Conservation (phyloP, 2,888 invertebrate genomes). For the Cremastobaeus sp. region DNA sequence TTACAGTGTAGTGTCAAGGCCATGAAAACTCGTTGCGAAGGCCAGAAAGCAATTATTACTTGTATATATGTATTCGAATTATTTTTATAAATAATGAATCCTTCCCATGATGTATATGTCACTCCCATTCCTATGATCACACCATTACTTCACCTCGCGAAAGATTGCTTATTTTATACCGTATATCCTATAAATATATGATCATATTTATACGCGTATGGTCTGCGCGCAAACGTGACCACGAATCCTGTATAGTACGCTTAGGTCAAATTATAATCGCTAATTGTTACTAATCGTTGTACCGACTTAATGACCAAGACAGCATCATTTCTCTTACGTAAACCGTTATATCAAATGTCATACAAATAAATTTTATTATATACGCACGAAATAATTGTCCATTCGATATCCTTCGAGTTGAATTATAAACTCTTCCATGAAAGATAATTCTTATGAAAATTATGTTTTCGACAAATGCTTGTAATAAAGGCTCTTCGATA, state of each 20-base stretch:
- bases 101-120: constrained; percentile 52
- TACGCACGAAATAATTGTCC: constrained; percentile 16
- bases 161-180: constrained; percentile 57
- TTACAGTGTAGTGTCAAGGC: too few species aligned
- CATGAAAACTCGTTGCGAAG: too few species aligned
- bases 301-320: constrained; percentile 25
- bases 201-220: constrained; percentile 56
- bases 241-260: constrained; percentile 57
- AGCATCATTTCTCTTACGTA: constrained; percentile 13
- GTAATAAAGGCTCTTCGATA: neutral
- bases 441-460: too few species aligned
- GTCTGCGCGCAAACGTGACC: constrained; percentile 47
- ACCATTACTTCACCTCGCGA: constrained; percentile 58
- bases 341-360: constrained; percentile 11
- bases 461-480: neutral
- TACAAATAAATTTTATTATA: constrained; percentile 6
- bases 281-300: constrained; percentile 57
- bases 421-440: too few species aligned
- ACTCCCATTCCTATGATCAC: constrained; percentile 46
- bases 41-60: constrained; percentile 7
- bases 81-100: constrained; percentile 40
- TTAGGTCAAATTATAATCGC: constrained; percentile 57
- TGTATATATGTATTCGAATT: constrained; percentile 54
- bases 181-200: constrained; percentile 53
- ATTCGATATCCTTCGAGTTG: constrained; percentile 14